Evolutionary conservation across 2,113 vertebrate genomes (phyloP).

Genomic region (Cyanistes caeruleus): DNA sequence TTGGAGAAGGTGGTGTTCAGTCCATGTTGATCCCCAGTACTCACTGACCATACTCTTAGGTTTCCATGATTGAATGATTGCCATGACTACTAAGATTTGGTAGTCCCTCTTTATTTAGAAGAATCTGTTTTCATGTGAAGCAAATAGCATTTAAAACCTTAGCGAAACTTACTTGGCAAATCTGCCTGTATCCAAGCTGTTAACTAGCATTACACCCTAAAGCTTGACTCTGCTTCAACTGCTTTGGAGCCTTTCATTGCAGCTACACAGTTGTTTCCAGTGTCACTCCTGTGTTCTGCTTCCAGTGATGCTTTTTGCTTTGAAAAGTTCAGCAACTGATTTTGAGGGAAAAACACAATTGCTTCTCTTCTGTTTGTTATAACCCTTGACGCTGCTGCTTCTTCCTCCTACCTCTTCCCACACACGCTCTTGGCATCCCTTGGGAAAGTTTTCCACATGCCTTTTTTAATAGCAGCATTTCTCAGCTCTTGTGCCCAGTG

Average conservation of each 20-base stretch:
- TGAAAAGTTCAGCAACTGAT: constrained; percentile 11
- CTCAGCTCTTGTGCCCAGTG: constrained; percentile 59
- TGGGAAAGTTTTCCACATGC: constrained; percentile 55
- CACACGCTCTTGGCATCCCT: constrained; percentile 45
- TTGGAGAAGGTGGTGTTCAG: not conserved
- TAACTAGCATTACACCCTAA: not conserved
- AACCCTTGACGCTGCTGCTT: constrained; percentile 25
- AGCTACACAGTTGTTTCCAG: not conserved
- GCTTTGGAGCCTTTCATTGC: not conserved
- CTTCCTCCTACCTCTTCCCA: constrained; percentile 60
- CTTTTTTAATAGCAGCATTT: constrained; percentile 53
- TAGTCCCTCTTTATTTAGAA: not conserved
- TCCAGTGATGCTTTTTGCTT: constrained; percentile 14
- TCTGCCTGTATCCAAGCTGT: not conserved
- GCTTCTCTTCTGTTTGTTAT: not conserved
- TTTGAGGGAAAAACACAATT: constrained; percentile 8
- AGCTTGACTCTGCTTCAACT: not conserved
- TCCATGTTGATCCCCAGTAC: not conserved
- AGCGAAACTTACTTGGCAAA: not conserved
- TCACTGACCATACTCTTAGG: not conserved
- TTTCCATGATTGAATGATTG: not conserved
- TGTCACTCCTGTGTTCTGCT: not conserved
- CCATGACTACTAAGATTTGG: not conserved
- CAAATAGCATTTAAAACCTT: not conserved
- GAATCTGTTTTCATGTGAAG: not conserved